Base-by-base conservation (phyloP, 1,140 invertebrate species). In the Hirudo medicinalis region DNA sequence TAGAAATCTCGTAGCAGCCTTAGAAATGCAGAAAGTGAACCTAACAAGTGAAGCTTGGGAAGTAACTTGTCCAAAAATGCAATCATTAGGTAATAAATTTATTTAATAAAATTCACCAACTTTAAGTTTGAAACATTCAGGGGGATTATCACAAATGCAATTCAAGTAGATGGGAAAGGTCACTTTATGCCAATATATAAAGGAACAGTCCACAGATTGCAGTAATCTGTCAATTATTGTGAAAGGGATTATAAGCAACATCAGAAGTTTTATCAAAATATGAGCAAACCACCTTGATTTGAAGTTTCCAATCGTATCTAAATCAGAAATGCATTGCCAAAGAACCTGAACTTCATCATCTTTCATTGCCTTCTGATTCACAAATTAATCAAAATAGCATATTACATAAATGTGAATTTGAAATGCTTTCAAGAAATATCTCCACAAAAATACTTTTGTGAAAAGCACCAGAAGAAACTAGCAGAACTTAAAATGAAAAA, bases 121-220 rank as follows among this genome's bases (percentile, higher is more conserved):
- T 78, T 84, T 83, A 75, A 86, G 78, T 78, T 86, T 85, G 60
- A 86, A 81, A 67, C 86, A 80, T 82, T 89, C 86, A 54, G 84
- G 80, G 73, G 87, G 85, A 74, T 84, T 85, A 69, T 86, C 85
- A 77, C 87, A 87, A 55, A 89, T 79, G 76, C 88, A 86, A 75
- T 87, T 84, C 77, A 91, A 87, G 82, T 92, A 92, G 40, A 89
- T 85, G 9, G 88, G 87, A 54, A 91, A 82, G 67, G 92, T 84
- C 73, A 88, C 86, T 77, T 88, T 85, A 83, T 92, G 90, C 87
- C 89, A 91, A 78, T 90, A 89, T n/a, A 92, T 78, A 82, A 89
- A 89, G 54, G 87, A 88, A 76, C 88, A 88, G 79, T 90, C 85
- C 78, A 87, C 89, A 27, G 87, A 84, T 72, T 81, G 78, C 54